Base-by-base conservation (phyloP, 2,113 vertebrate genomes). In the Calcarius ornatus region DNA sequence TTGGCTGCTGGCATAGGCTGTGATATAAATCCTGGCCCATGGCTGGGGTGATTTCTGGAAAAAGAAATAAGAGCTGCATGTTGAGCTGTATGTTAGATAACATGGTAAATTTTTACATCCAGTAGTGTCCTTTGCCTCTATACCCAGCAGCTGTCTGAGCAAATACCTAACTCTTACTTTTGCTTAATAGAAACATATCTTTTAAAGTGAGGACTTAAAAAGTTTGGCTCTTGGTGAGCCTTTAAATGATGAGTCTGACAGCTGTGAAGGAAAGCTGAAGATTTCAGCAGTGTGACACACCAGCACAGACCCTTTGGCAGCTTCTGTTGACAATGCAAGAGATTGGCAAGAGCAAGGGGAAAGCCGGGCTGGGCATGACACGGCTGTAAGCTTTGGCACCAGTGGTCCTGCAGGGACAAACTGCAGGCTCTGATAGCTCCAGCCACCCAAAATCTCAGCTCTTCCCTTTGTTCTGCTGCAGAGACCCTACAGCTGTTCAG, bases 191-290 rank as follows among this genome's bases (percentile, higher is more conserved):
- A 59, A 76, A 60, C 4, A 1, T 24, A 10, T 12, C 38, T 94
- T 83, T 80, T 53, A 18, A 90, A 83, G 59, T 47, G 22, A 81
- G 5, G n/a, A 56, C n/a, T 37, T 93, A 1, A 5, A 5, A 85
- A 79, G 8, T 79, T 85, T 90, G 31, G 17, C 25, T 81, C 27
- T 92, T 66, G 33, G 13, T 0, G 0, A 57, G 24, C 23, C 11
- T 59, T 91, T 79, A 20, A 66, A 31, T 75, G 71, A 30, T 17
- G 22, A 42, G 43, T 23, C 33, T 76, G 76, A 28, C 57, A 86
- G 59, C 56, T n/a, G 12, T 30, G 63, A 84, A 92, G 53, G 68
- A 89, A 64, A 93, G 59, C n/a, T 61, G 54, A 69, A 81, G 24
- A 43, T 43, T 35, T 83, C 54, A 65, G 50, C n/a, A 59, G 38